Evolutionary conservation across 1,140 invertebrate species (phyloP).

Genomic region (Eueides isabella): DNA sequence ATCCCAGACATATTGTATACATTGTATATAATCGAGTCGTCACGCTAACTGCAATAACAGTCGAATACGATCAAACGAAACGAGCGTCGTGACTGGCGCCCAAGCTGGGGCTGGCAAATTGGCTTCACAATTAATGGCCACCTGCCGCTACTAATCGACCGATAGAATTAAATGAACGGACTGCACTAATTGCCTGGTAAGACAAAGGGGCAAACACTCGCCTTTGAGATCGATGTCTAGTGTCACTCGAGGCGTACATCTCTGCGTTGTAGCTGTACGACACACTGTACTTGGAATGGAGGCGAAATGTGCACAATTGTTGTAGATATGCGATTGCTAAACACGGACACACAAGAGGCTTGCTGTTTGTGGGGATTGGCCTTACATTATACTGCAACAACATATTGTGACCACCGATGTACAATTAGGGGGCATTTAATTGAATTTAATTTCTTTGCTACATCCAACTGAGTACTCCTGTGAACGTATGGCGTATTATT

Average conservation of each 20-base stretch:
- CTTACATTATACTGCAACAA: conserved; percentile 23
- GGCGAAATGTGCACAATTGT: conserved; percentile 38
- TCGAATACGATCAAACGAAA: conserved; percentile 31
- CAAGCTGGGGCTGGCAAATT: conserved; percentile 53
- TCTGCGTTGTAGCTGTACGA: conserved; percentile 47
- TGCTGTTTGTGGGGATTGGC: conserved; percentile 22
- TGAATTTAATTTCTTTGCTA: background rate
- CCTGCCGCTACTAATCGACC: conserved; percentile 76
- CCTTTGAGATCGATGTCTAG: conserved; percentile 75
- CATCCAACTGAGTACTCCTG: no score
- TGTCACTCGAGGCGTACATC: conserved; percentile 72
- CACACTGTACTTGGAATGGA: conserved; percentile 40
- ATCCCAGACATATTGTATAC: background rate
- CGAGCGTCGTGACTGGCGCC: conserved; percentile 27
- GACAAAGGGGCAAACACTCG: conserved; percentile 80
- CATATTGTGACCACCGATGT: background rate
- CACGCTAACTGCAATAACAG: conserved; percentile 18
- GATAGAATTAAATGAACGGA: conserved; percentile 79
- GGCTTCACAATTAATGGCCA: conserved; percentile 73
- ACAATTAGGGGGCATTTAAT: no score
- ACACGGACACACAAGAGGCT: conserved; percentile 27
- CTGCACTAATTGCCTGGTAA: conserved; percentile 78
- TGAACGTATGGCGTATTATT: no score
- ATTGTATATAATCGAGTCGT: background rate
- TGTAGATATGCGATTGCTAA: conserved; percentile 43